phyloP scores from a whole-genome alignment of 2,797 vertebrate species.

The Neosilurus hyrtlii region DNA sequence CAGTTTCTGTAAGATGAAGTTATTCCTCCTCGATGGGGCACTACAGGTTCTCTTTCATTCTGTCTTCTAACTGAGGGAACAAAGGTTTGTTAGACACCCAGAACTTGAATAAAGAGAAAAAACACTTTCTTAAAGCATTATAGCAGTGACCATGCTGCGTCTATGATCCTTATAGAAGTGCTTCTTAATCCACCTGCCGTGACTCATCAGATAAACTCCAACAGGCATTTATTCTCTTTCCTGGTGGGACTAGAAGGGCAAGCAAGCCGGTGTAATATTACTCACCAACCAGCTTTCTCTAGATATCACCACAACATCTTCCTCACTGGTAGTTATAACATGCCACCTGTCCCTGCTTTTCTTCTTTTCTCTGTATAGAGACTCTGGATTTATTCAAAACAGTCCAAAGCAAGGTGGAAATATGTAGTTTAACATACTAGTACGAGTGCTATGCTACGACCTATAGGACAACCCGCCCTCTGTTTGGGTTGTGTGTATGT shows the following conservation, averaged over 20 bases:
- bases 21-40: too few species aligned
- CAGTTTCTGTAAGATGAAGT: too few species aligned
- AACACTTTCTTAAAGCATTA: background rate
- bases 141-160: conserved; percentile 3
- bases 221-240: background rate
- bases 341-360: background rate
- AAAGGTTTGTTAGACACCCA: background rate
- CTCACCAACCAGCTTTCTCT: background rate
- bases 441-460: background rate
- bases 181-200: background rate
- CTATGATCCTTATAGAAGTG: background rate
- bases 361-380: background rate
- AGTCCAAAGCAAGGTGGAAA: background rate
- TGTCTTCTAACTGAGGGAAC: too few species aligned
- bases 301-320: background rate
- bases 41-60: too few species aligned
- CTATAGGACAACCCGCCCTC: background rate
- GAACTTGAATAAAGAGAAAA: background rate
- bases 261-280: background rate
- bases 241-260: background rate
- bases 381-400: background rate
- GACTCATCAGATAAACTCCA: background rate
- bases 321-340: background rate
- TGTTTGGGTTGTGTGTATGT: background rate
- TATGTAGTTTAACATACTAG: background rate